phyloP scores from a whole-genome alignment of 1,140 invertebrate genomes.

The Temnothorax curvispinosus region DNA sequence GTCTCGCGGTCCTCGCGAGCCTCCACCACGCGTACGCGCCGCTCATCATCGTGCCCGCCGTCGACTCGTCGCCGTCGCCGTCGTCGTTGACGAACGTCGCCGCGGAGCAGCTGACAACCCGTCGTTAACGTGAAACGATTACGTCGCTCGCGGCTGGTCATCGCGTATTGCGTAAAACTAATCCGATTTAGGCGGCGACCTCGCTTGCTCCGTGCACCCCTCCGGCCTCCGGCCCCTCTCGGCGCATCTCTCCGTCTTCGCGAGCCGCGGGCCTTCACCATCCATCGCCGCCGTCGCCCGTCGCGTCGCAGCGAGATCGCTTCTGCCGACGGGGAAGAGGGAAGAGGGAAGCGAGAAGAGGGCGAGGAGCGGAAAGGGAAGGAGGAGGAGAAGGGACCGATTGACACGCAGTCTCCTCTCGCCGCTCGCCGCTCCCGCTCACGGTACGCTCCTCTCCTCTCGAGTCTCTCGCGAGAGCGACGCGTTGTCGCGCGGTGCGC shows the following conservation, averaged over 20 bases:
- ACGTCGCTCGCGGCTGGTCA: conserved; percentile 70
- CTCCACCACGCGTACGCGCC: conserved; percentile 78
- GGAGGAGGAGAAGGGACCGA: not conserved
- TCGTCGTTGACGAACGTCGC: not conserved
- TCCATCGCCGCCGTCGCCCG: not conserved
- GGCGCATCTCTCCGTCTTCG: not conserved
- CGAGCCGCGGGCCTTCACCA: not conserved
- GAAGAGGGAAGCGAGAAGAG: no score
- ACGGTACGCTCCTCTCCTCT: not conserved
- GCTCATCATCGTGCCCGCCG: conserved; percentile 76
- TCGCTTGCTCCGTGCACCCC: conserved; percentile 67
- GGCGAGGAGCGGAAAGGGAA: not conserved
- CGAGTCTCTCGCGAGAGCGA: not conserved
- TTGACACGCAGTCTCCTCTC: conserved; percentile 6
- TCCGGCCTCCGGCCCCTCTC: no score
- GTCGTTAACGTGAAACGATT: conserved; percentile 67
- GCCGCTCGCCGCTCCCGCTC: not conserved
- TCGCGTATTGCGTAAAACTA: conserved; percentile 84
- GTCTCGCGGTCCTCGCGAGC: conserved; percentile 74
- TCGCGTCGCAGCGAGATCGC: not conserved
- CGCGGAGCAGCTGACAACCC: not conserved
- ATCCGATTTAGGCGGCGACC: conserved; percentile 84
- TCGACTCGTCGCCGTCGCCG: conserved; percentile 13
- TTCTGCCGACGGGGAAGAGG: not conserved
- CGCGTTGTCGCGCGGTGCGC: conserved; percentile 22